Evolutionary conservation across 2,113 vertebrate genomes (phyloP).

Genomic region (Odontophorus gujanensis): DNA sequence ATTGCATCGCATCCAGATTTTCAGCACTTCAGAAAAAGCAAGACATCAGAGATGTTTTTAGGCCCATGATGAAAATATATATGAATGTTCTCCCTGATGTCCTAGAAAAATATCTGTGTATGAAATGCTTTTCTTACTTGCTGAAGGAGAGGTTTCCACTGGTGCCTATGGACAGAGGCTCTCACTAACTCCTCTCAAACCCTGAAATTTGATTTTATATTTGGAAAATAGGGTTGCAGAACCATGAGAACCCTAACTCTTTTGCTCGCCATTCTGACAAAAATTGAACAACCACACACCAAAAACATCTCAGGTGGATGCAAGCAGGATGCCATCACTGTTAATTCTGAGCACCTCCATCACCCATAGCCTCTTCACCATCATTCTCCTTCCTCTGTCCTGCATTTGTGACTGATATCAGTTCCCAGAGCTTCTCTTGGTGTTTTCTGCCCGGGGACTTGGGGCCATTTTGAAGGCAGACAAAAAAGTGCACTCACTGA

Average conservation of each 20-base stretch:
- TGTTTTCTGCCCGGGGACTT: neutral
- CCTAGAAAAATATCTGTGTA: neutral
- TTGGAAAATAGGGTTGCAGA: neutral
- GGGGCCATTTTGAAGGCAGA: neutral
- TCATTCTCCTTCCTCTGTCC: neutral
- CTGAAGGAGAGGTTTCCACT: neutral
- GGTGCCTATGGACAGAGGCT: neutral
- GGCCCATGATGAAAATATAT: neutral
- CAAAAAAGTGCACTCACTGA: neutral
- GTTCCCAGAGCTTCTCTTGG: neutral
- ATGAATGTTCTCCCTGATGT: neutral
- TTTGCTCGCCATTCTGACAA: neutral
- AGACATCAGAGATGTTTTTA: neutral
- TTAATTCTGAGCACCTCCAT: neutral
- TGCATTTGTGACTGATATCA: neutral
- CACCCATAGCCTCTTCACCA: neutral
- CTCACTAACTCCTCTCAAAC: neutral
- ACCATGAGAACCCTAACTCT: neutral
- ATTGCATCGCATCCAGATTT: neutral
- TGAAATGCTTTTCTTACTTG: neutral
- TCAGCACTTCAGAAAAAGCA: neutral
- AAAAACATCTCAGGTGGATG: rapidly evolving
- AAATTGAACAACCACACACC: rapidly evolving
- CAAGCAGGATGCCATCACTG: neutral
- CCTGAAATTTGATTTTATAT: neutral